Evolutionary conservation across 2,113 vertebrate species (phyloP).

Genomic region (Dendrocopos noguchii): DNA sequence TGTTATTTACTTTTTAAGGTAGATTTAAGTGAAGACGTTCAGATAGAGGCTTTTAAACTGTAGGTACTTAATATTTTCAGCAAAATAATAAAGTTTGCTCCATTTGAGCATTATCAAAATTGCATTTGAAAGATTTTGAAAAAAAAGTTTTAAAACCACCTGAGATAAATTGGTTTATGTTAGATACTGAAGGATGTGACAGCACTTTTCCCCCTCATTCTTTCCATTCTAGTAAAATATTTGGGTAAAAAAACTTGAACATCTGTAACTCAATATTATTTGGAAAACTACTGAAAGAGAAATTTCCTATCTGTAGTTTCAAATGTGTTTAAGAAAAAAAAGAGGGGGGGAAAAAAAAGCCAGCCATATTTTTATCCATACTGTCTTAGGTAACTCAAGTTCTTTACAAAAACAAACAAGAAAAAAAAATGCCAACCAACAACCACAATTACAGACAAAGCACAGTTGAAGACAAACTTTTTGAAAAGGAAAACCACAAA

Average conservation of each 20-base stretch:
- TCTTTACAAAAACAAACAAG: background rate
- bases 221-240: background rate
- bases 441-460: too few relatives aligned
- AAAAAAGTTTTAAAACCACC: background rate
- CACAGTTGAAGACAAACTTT: background rate
- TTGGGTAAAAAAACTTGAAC: background rate
- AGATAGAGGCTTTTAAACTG: background rate
- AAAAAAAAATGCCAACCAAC: background rate
- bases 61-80: background rate
- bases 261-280: background rate
- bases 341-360: background rate
- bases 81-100: background rate
- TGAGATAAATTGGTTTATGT: background rate
- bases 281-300: background rate
- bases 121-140: background rate
- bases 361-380: background rate
- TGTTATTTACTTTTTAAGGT: background rate
- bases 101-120: background rate
- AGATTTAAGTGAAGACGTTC: background rate
- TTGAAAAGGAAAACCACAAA: background rate
- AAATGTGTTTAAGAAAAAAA: background rate
- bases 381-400: background rate
- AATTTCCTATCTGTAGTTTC: background rate
- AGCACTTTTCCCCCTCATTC: background rate
- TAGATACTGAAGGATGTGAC: background rate